Percentiles rank a stretch among this genome's conserved stretches.
These are phyloP conservation scores for Pempheris klunzingeri DNA, from an alignment of 2,797 vertebrate genomes.

Conservation along the genomic window DNA sequence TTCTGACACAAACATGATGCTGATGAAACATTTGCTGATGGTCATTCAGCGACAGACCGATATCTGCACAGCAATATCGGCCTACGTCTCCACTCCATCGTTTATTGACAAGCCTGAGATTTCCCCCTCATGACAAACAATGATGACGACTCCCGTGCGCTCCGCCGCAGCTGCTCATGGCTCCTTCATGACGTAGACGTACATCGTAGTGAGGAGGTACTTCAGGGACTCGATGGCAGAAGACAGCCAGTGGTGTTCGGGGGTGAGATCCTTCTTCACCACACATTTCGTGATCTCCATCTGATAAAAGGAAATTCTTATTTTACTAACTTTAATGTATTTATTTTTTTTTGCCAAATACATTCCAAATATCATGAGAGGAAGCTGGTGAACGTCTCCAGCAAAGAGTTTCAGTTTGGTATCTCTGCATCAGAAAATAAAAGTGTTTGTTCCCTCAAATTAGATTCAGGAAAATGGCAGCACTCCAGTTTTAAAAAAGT, in stretches of 20 bases:
- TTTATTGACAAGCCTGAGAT: constrained; percentile 44
- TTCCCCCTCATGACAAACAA: constrained; percentile 15
- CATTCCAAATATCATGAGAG: neutral
- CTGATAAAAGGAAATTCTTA: constrained; percentile 51
- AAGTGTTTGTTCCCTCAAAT: neutral
- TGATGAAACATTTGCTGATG: constrained; percentile 67
- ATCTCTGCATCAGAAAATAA: neutral
- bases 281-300: constrained; percentile 93
- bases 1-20: constrained; percentile 46
- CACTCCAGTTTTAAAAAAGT: neutral
- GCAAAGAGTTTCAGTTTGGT: neutral
- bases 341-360: neutral
- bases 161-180: constrained; percentile 74
- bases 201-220: constrained; percentile 91
- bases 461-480: neutral
- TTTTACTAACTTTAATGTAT: neutral
- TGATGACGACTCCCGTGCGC: neutral
- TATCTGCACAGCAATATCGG: constrained; percentile 26
- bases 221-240: constrained; percentile 88
- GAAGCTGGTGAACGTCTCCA: neutral
- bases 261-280: constrained; percentile 88
- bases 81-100: constrained; percentile 17
- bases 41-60: constrained; percentile 52
- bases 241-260: constrained; percentile 90
- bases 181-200: constrained; percentile 93